phyloP scores from a whole-genome alignment of 1,140 invertebrate species.

The Lepidurus apus region DNA sequence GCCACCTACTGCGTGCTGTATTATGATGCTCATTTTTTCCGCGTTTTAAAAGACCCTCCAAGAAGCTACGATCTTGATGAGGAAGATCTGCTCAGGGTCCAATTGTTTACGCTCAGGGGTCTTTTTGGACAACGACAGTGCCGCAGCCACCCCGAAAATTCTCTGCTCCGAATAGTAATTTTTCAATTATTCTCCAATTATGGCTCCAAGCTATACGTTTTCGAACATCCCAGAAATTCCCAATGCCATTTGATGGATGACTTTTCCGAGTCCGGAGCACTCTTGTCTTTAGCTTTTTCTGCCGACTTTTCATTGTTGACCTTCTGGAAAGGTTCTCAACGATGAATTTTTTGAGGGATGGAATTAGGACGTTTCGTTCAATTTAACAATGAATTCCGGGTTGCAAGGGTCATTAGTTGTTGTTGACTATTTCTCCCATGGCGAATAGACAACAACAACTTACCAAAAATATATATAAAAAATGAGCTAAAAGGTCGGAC shows the following conservation, averaged over 20 bases:
- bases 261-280: background rate
- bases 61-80: conserved; percentile 19
- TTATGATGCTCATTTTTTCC: background rate
- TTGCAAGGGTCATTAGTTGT: too few relatives aligned
- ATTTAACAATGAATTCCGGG: too few relatives aligned
- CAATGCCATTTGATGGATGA: background rate
- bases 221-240: background rate
- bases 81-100: background rate
- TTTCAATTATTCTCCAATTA: conserved; percentile 22
- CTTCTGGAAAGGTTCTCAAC: background rate
- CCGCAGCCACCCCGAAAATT: background rate
- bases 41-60: background rate
- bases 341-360: too few relatives aligned
- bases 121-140: background rate
- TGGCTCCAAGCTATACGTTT: background rate
- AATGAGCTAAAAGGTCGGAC: too few relatives aligned
- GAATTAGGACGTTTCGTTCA: too few relatives aligned
- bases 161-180: background rate
- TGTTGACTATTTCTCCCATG: too few relatives aligned
- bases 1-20: conserved; percentile 7
- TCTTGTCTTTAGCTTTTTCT: background rate
- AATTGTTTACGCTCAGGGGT: conserved; percentile 9
- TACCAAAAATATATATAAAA: too few relatives aligned
- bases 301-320: background rate
- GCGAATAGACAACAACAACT: too few relatives aligned